These are phyloP conservation scores for Spatula clypeata DNA, from an alignment of 2,797 vertebrate species.

Conservation along the genomic window DNA sequence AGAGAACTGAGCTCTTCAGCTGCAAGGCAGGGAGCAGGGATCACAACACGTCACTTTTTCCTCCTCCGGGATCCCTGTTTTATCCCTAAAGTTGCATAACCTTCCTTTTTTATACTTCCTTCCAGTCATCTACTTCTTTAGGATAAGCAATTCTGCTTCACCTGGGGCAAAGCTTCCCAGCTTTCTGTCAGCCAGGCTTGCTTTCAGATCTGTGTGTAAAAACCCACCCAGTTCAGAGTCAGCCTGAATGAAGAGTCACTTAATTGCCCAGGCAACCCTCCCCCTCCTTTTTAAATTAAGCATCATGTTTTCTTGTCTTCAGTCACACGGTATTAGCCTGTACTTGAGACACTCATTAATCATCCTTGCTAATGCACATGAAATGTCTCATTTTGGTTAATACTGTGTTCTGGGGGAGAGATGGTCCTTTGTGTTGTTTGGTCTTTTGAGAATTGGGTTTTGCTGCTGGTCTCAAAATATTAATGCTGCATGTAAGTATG, in stretches of 20 bases:
- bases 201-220: background rate
- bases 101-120: background rate
- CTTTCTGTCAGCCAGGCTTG: background rate
- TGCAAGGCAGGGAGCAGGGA: background rate
- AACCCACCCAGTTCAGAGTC: background rate
- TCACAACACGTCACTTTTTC: background rate
- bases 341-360: background rate
- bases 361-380: background rate
- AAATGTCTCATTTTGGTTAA: background rate
- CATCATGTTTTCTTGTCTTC: background rate
- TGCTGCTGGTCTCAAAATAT: background rate
- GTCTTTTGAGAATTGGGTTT: background rate
- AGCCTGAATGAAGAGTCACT: background rate
- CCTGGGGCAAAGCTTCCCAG: background rate
- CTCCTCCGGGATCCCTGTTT: background rate
- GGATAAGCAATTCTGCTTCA: background rate
- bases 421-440: background rate
- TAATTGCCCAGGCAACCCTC: background rate
- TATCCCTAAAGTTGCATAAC: background rate
- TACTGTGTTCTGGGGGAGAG: background rate
- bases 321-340: background rate
- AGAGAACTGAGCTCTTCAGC: background rate
- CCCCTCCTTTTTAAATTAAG: background rate
- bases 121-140: background rate
- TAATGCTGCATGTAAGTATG: background rate